phyloP scores from a whole-genome alignment of 1,140 invertebrate species.

The Drosophila tani region DNA sequence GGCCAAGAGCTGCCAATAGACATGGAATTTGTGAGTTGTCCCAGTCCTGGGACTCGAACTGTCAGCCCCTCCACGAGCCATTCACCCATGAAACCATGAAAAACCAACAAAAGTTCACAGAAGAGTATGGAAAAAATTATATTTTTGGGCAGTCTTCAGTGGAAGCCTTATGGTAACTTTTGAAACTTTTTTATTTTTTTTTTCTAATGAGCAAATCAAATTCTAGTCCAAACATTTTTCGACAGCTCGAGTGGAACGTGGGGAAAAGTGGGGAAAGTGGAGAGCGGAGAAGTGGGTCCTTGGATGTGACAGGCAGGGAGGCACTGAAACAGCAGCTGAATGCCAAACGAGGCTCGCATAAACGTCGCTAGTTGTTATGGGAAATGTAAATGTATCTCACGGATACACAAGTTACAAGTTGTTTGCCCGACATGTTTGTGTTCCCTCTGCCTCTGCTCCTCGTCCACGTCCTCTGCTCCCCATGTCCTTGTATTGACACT shows the following conservation, averaged over 20 bases:
- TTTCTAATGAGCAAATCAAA: conserved; percentile 38
- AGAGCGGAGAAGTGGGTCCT: conserved; percentile 8
- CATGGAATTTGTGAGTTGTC: conserved; percentile 36
- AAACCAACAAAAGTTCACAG: conserved; percentile 7
- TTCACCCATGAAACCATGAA: conserved; percentile 2
- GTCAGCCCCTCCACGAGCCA: background rate
- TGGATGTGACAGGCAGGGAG: conserved; percentile 24
- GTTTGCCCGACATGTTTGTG: conserved; percentile 56
- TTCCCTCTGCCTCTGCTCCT: conserved; percentile 1
- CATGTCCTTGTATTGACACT: conserved; percentile 44
- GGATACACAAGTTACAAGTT: conserved; percentile 66
- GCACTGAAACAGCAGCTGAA: conserved; percentile 40
- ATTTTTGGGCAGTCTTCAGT: conserved; percentile 4
- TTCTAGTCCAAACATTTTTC: conserved; percentile 25
- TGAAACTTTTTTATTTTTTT: conserved; percentile 3
- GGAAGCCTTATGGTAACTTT: conserved; percentile 22
- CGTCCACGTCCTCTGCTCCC: background rate
- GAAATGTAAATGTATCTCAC: conserved; percentile 63
- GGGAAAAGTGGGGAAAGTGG: background rate
- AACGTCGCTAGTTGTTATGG: conserved; percentile 66
- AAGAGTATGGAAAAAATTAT: conserved; percentile 25
- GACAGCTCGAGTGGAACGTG: conserved; percentile 12
- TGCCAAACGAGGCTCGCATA: conserved; percentile 55
- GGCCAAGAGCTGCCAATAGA: conserved; percentile 21
- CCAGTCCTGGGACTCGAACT: conserved; percentile 13